A percentile compares a stretch with the other conserved stretches of the same genome.
Evolutionary conservation across 1,140 invertebrate species (phyloP).

Genomic region (Halictus rubicundus): DNA sequence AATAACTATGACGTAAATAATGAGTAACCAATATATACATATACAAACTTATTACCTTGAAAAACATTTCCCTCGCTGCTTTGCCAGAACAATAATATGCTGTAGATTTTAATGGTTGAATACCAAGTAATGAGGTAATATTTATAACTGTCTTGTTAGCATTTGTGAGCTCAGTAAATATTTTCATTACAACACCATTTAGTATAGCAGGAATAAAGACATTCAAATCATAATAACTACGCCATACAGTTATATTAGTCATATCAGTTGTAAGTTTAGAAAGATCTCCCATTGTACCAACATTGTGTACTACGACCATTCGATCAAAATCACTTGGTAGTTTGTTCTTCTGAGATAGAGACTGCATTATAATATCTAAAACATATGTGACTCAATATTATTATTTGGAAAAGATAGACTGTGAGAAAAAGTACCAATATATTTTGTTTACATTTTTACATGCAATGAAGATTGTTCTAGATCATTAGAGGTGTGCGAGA

Average conservation of each 20-base stretch:
- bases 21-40: neutral
- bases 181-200: slow-evolving; percentile 88
- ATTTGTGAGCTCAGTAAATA: slow-evolving; percentile 77
- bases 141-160: slow-evolving; percentile 88
- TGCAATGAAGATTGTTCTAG: too few relatives aligned
- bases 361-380: slow-evolving; percentile 77
- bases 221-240: slow-evolving; percentile 89
- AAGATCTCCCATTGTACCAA: slow-evolving; percentile 91
- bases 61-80: slow-evolving; percentile 95
- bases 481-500: neutral
- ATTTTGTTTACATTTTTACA: too few relatives aligned
- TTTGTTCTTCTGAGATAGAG: slow-evolving; percentile 74
- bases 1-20: neutral
- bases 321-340: slow-evolving; percentile 82
- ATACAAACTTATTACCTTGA: slow-evolving; percentile 82
- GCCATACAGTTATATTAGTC: slow-evolving; percentile 83
- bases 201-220: slow-evolving; percentile 88
- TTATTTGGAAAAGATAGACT: neutral
- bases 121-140: slow-evolving; percentile 91
- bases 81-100: slow-evolving; percentile 92
- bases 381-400: neutral
- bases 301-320: slow-evolving; percentile 93
- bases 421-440: too few relatives aligned
- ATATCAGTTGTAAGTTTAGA: slow-evolving; percentile 83
- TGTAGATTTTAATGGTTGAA: slow-evolving; percentile 88